Percentiles rank a stretch among this genome's conserved stretches.
Evolutionary conservation across 1,140 invertebrate species (phyloP).

Genomic region (Bradynema listronoti): DNA sequence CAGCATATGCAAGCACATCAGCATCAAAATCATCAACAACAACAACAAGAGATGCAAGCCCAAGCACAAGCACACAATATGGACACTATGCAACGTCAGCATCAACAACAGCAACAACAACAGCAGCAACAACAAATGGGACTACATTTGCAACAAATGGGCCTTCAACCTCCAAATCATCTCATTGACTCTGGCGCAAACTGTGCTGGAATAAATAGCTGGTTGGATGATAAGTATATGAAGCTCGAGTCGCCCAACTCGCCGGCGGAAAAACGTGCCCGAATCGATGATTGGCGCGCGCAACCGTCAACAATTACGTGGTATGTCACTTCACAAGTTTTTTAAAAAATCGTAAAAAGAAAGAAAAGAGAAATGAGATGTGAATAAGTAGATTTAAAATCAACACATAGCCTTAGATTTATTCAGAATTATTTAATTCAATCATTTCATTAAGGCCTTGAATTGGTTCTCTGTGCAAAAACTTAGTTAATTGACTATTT

Average conservation of each 20-base stretch:
- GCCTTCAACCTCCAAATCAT: no score
- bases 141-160: no score
- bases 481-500: no score
- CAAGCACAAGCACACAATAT: not conserved
- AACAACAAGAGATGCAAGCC: conserved; percentile 1
- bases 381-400: no score
- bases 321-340: not conserved
- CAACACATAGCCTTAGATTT: no score
- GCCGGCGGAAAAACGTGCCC: conserved; percentile 47
- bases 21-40: conserved; percentile 4
- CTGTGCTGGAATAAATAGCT: conserved; percentile 14
- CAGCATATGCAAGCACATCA: conserved; percentile 7
- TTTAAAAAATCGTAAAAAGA: no score
- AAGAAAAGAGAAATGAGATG: no score
- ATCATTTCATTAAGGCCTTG: no score
- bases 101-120: conserved; percentile 16
- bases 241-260: conserved; percentile 51
- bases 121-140: not conserved
- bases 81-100: not conserved
- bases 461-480: no score
- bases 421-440: no score
- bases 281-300: conserved; percentile 38
- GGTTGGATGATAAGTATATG: conserved; percentile 40
- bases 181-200: not conserved
- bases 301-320: conserved; percentile 5